Base-by-base conservation (phyloP, 2,797 vertebrate genomes). In the Falco rusticolus region DNA sequence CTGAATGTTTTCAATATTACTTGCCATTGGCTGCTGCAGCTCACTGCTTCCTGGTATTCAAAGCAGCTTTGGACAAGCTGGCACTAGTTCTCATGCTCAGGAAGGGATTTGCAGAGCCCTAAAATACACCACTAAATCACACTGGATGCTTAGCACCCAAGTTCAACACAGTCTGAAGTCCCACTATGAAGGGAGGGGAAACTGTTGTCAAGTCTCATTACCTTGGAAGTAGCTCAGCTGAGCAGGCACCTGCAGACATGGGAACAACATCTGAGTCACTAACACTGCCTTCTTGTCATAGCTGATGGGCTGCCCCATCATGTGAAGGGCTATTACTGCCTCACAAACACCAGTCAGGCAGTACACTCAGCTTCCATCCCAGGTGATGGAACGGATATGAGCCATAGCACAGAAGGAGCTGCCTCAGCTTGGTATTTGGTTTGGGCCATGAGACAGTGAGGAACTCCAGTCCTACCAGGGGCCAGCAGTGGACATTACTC, bases 11-110 rank as follows among this genome's bases (percentile, higher is more conserved):
- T 64, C 54, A 89, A 28, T 25, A 83, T 34, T 17, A 3, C 47
- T 90, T 89, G 71, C 29, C 66, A 45, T 69, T 9, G 33, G 81
- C 64, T 85, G 71, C 51, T 76, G 59, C 66, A 93, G 84, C 77
- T 95, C 78, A 43, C 65, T 43, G 54, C 39, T 69, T 90, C 78
- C 84, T 70, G 48, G 63, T 74, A 93, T 79, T 77, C 0, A 1
- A 89, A 93, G 87, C 79, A 89, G 91, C 94, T 92, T 75, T 95
- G 65, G 84, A 92, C 92, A 94, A 83, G 76, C 84, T 93, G 82
- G 91, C 72, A 69, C 81, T 82, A 82, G 84, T 56, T 86, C 87
- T 78, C 26, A 1, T 45, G 75, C 84, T 92, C 87, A 83, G n/a
- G 24, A 15, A 87, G 10, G 78, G 87, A 96, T 96, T 87, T 93